These are phyloP conservation scores for Oreamnos americanus DNA, from an alignment of 2,113 vertebrate genomes.

Conservation along the genomic window DNA sequence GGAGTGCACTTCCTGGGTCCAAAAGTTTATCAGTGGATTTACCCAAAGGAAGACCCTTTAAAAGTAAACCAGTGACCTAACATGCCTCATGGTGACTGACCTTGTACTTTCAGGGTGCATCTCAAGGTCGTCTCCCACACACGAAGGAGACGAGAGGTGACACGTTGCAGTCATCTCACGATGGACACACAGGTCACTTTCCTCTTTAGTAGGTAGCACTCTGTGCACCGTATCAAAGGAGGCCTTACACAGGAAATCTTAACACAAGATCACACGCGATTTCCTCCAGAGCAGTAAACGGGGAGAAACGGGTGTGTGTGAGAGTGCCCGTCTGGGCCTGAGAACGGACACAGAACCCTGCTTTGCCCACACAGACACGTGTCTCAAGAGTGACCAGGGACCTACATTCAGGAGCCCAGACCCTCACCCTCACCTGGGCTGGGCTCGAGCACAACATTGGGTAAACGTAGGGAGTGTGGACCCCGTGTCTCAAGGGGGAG, in stretches of 20 bases:
- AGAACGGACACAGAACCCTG: neutral
- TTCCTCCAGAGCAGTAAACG: neutral
- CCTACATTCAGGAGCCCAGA: neutral
- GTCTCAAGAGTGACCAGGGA: neutral
- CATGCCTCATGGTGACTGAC: no score
- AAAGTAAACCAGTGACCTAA: neutral
- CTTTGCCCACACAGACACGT: neutral
- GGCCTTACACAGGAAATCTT: neutral
- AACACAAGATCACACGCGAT: neutral
- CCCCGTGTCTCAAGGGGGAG: neutral
- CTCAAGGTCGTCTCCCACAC: neutral
- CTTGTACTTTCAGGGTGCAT: neutral
- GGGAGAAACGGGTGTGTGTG: neutral
- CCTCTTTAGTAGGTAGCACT: neutral
- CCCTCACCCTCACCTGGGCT: neutral
- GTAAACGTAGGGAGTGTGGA: neutral
- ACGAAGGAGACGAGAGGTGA: neutral
- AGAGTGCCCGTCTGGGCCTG: neutral
- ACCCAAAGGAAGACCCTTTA: neutral
- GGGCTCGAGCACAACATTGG: accelerated
- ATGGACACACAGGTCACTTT: accelerated
- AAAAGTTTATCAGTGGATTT: neutral
- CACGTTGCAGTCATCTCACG: accelerated
- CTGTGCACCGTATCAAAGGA: neutral
- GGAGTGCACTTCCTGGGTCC: neutral